These are phyloP conservation scores for Oncorhynchus keta DNA, from an alignment of 2,113 vertebrate genomes.

Conservation along the genomic window DNA sequence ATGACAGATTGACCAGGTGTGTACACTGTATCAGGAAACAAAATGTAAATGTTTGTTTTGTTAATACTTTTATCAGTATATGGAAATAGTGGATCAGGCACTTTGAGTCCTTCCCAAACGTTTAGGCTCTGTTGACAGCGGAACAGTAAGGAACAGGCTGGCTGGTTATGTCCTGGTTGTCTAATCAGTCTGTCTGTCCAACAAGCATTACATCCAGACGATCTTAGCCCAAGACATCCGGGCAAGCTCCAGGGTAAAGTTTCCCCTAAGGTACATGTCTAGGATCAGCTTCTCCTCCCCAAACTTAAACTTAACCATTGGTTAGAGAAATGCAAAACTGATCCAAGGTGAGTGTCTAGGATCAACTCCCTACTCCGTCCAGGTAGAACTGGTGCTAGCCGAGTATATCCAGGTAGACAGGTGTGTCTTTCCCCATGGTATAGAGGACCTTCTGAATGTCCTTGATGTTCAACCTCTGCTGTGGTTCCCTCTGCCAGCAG, in stretches of 20 bases:
- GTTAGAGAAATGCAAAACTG: no score
- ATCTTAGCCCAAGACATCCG: constrained; percentile 64
- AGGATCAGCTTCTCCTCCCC: no score
- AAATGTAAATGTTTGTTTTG: constrained; percentile 80
- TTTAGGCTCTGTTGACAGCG: constrained; percentile 77
- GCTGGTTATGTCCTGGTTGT: constrained; percentile 77
- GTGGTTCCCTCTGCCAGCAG: constrained; percentile 44
- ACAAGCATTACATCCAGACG: constrained; percentile 27
- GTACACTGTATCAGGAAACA: constrained; percentile 69
- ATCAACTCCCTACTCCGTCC: no score
- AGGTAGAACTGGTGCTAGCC: no score
- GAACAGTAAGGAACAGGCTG: constrained; percentile 75
- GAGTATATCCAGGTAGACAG: constrained; percentile 81
- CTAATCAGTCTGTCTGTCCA: constrained; percentile 45
- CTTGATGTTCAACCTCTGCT: constrained; percentile 81
- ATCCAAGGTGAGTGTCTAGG: no score
- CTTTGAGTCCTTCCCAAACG: constrained; percentile 81
- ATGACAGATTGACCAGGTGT: no score
- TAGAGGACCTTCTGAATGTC: constrained; percentile 81
- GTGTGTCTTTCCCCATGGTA: constrained; percentile 39
- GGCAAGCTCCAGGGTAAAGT: no score
- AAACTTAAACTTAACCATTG: no score
- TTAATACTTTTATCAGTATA: constrained; percentile 77
- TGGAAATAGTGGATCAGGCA: constrained; percentile 82
- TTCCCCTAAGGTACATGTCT: no score